Evolutionary conservation across 2,888 invertebrate species (phyloP).

Genomic region (Tyria jacobaeae): DNA sequence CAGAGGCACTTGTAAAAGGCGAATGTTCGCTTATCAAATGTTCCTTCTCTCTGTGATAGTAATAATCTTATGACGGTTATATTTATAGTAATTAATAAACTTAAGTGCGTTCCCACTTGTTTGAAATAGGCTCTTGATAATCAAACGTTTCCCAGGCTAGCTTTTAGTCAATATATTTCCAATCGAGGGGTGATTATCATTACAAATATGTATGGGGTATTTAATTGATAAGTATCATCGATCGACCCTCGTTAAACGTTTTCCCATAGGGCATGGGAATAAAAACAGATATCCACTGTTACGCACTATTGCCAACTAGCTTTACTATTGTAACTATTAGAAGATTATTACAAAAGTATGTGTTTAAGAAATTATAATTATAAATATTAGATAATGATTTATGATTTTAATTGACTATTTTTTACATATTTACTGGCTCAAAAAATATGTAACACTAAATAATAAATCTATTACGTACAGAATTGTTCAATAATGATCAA

Average conservation of each 20-base stretch:
- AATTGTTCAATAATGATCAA: conserved; percentile 28
- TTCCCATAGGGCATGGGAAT: conserved; percentile 70
- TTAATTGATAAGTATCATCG: conserved; percentile 74
- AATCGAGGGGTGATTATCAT: conserved; percentile 59
- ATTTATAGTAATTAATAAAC: conserved; percentile 8
- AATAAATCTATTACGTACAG: neutral
- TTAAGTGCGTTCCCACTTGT: conserved; percentile 26
- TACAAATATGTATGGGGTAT: conserved; percentile 63
- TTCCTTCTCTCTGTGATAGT: neutral
- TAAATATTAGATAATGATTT: too few species aligned
- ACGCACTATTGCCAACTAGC: conserved; percentile 25
- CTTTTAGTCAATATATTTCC: conserved; percentile 62
- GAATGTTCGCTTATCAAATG: neutral
- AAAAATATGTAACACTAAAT: too few species aligned
- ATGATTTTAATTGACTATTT: too few species aligned
- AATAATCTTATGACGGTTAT: conserved; percentile 2
- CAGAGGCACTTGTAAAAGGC: neutral
- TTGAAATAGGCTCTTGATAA: conserved; percentile 28
- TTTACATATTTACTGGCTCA: too few species aligned
- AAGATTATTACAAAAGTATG: too few species aligned
- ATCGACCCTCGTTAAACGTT: conserved; percentile 79
- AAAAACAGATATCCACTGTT: conserved; percentile 53
- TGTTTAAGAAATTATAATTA: too few species aligned
- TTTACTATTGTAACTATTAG: conserved; percentile 17
- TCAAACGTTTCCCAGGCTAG: conserved; percentile 57